phyloP scores from a whole-genome alignment of 2,797 vertebrate genomes.

The Manis crassicaudata region DNA sequence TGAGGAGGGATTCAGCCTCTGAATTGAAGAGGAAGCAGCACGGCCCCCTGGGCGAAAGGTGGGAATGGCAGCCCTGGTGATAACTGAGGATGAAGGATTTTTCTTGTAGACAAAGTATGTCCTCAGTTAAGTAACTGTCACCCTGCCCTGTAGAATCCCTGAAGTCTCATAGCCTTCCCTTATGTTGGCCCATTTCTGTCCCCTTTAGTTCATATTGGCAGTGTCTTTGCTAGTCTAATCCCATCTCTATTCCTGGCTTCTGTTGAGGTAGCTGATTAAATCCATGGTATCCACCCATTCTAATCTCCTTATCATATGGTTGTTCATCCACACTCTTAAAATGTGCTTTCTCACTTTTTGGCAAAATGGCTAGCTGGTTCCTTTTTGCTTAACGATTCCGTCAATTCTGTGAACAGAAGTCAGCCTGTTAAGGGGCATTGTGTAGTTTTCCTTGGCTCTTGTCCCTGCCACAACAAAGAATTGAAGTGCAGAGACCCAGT shows the following conservation, averaged over 20 bases:
- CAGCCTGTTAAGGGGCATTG: background rate
- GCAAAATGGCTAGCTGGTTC: background rate
- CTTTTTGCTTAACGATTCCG: background rate
- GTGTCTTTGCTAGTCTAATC: background rate
- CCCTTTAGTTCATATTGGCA: background rate
- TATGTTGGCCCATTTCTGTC: background rate
- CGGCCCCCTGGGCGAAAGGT: background rate
- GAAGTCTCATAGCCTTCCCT: background rate
- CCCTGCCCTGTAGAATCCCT: background rate
- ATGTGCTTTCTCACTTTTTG: background rate
- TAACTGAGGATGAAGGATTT: background rate
- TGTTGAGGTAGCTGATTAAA: background rate
- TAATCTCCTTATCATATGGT: background rate
- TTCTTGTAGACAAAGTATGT: background rate
- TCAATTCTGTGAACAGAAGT: background rate
- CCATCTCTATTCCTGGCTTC: background rate
- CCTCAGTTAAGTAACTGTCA: background rate
- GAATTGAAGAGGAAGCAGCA: background rate
- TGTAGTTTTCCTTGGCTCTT: too few species aligned
- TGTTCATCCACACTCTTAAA: background rate
- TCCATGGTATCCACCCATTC: background rate
- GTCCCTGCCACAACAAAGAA: too few species aligned
- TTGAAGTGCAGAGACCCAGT: too few species aligned
- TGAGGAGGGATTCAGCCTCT: background rate
- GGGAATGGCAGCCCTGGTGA: background rate